Base-by-base conservation (phyloP, 2,113 vertebrate genomes). In the Chascanopsetta lugubris region DNA sequence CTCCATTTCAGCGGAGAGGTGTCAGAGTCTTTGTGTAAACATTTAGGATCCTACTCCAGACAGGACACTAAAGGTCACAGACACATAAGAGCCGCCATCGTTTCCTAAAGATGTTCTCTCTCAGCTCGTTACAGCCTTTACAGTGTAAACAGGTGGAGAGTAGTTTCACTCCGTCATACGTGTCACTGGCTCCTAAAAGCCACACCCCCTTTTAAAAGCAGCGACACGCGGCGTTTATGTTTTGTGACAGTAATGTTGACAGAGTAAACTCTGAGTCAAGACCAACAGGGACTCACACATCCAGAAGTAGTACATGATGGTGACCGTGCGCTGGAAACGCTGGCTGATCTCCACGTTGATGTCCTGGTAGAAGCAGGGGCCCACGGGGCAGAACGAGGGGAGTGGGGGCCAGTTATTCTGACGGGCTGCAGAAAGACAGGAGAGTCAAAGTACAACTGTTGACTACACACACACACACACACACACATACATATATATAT, bases 291-390 rank as follows among this genome's bases (percentile, higher is more conserved):
- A 87, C 95, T 95, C 85, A 99, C 97, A 94, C 90, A 97, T 93
- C 97, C 97, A 98, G 87, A 95, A 96, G 91, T 99, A 98, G 84
- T 98, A 99, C 95, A 99, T 95, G 75, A 93, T 92, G 0, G 90
- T 91, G 11, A 99, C 97, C 0, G 92, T 98, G 69, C 92, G 95
- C 92, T 98, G 96, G 85, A 98, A 98, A 60, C 91, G 93, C 7
- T 95, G 94, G 0, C 89, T 94, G 60, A 99, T 98, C 77, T 99
- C 97, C 85, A 97, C 83, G 0, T 89, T 87, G 73, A 99, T 97
- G 87, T 99, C 97, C 64, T 98, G 97, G 86, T 97, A 98, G 90
- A 99, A 98, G 77, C 97, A 99, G 0, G 97, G 97, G 51, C 96
- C 94, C 70, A 98, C 91, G 0, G 96, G 97, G 79, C 94, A 98